These are phyloP conservation scores for Antitype chi DNA, from an alignment of 2,888 invertebrate genomes.

Conservation along the genomic window DNA sequence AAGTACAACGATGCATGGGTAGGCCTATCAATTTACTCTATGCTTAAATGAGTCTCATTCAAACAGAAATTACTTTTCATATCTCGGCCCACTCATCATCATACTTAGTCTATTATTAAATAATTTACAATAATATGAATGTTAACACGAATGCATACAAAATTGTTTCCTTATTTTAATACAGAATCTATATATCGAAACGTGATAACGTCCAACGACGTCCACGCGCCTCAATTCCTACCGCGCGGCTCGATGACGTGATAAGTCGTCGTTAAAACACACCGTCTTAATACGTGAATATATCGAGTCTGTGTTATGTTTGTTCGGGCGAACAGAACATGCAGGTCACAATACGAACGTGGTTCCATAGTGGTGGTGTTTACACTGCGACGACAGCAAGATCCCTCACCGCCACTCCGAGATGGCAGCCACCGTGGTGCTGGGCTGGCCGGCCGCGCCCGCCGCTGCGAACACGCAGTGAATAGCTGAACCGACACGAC, in stretches of 20 bases:
- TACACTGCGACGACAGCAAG: constrained; percentile 73
- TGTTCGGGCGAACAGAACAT: constrained; percentile 56
- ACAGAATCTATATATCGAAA: constrained; percentile 67
- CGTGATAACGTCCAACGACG: constrained; percentile 65
- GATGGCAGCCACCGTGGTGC: constrained; percentile 90
- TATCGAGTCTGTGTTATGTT: constrained; percentile 70
- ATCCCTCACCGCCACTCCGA: constrained; percentile 91
- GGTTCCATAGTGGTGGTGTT: constrained; percentile 59
- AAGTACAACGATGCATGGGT: constrained; percentile 83
- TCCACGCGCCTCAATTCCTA: constrained; percentile 71
- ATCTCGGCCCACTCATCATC: constrained; percentile 76
- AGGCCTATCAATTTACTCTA: constrained; percentile 74
- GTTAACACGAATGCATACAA: constrained; percentile 86
- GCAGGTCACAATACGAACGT: constrained; percentile 66
- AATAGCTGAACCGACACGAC: constrained; percentile 14
- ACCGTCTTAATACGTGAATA: constrained; percentile 71
- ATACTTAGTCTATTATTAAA: constrained; percentile 81
- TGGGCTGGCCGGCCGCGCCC: constrained; percentile 89
- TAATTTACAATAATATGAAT: constrained; percentile 87
- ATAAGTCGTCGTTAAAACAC: constrained; percentile 67
- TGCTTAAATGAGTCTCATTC: constrained; percentile 72
- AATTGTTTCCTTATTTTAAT: constrained; percentile 73
- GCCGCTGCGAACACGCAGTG: constrained; percentile 72
- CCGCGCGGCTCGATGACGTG: constrained; percentile 65
- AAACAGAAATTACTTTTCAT: constrained; percentile 70